A percentile compares a stretch with the other conserved stretches of the same genome.
phyloP scores from a whole-genome alignment of 2,113 vertebrate species.

The Phyllostomus hastatus region DNA sequence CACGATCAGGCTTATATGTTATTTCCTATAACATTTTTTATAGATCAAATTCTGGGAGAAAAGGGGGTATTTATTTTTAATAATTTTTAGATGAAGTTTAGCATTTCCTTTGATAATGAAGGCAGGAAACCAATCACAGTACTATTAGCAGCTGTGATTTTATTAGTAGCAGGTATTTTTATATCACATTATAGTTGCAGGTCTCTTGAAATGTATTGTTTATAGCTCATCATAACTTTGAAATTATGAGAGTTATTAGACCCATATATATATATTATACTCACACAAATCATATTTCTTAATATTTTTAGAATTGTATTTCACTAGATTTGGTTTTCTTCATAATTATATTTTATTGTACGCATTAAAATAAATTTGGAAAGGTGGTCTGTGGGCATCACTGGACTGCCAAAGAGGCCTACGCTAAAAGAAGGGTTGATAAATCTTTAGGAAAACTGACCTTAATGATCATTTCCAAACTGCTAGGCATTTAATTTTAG shows the following conservation, averaged over 20 bases:
- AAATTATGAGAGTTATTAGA: neutral
- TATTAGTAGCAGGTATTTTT: neutral
- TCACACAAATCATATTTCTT: neutral
- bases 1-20: neutral
- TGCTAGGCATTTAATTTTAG: neutral
- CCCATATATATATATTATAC: neutral
- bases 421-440: neutral
- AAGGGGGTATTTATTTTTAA: neutral
- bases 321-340: neutral
- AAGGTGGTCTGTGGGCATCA: neutral
- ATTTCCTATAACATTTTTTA: neutral
- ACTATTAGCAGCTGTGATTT: neutral
- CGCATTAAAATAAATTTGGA: neutral
- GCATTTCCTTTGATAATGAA: neutral
- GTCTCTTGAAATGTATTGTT: neutral
- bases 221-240: neutral
- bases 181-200: neutral
- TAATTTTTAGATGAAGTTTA: neutral
- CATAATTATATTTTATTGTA: neutral
- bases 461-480: neutral
- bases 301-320: neutral
- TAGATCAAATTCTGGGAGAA: neutral
- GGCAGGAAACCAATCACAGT: neutral
- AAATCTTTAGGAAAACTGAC: neutral
- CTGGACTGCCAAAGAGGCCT: neutral